Evolutionary conservation across 2,113 vertebrate genomes (phyloP), one percentile per base, ranked within the genome.

Genomic region (Podilymbus podiceps): DNA sequence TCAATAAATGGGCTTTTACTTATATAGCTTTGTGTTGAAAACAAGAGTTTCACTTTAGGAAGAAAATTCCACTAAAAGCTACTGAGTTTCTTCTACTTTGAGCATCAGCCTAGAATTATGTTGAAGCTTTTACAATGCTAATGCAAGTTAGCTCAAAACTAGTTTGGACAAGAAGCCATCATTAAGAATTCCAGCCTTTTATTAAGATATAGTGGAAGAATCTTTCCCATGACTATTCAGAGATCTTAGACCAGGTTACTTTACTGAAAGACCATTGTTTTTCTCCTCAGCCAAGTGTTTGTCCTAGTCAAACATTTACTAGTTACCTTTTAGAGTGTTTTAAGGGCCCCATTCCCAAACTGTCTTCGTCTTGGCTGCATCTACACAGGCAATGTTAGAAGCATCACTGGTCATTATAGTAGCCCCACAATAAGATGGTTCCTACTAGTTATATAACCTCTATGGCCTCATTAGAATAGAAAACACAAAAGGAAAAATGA

Each of bases 261-360:
- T 85, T 72, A 76, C 27, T 74, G 38, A 91, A 84, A 85, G 63
- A 47, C 42, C 31, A 67, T 81, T 94, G 77, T 75, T 96, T 91
- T 94, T 55, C n/a, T 38, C 80, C 42, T 33, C n/a, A 71, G 63
- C 8, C 72, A 92, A 85, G 88, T 79, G 79, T 83, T 91, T 91
- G 71, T 78, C 63, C 20, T 73, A 28, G 95, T 85, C 35, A 94
- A 97, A 95, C 21, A 90, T 96, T 96, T 73, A 80, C 90, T 77
- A 49, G 58, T 42, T 85, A 76, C 40, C 14, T 75, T 89, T 53
- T 12, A 64, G 79, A 58, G 46, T 15, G 22, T 60, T 88, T 94
- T 83, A 80, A 92, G 83, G 25, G 22, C 28, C 35, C 8, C 12
- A 15, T 73, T 89, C 64, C 67, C 73, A 15, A 88, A 49, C 40